Evolutionary conservation across 1,140 invertebrate genomes (phyloP).

Genomic region (Hormaphis cornu): DNA sequence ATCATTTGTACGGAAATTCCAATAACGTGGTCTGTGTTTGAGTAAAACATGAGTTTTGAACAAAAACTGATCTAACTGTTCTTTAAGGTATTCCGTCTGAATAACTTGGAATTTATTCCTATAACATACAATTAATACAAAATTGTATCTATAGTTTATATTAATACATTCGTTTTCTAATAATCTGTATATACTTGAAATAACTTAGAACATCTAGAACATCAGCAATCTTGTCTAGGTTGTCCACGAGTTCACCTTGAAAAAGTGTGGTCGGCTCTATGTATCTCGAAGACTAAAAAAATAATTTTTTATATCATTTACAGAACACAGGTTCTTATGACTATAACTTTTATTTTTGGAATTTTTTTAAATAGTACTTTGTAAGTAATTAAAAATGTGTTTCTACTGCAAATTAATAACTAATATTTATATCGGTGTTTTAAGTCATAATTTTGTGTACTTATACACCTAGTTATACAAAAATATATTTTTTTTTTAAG

Average conservation of each 20-base stretch:
- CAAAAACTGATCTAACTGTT: not conserved
- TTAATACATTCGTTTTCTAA: not conserved
- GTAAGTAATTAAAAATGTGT: too few relatives aligned
- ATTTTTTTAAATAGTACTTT: too few relatives aligned
- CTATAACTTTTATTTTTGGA: too few relatives aligned
- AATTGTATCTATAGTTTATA: not conserved
- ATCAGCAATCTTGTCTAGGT: slow-evolving; percentile 46
- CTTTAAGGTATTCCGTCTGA: not conserved
- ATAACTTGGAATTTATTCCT: not conserved
- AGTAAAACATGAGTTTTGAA: slow-evolving; percentile 31
- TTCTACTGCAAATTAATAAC: too few relatives aligned
- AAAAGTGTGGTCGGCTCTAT: slow-evolving; percentile 56
- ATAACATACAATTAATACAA: not conserved
- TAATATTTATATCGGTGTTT: too few relatives aligned
- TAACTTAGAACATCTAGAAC: slow-evolving; percentile 46
- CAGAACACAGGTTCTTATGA: too few relatives aligned
- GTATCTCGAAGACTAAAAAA: slow-evolving; percentile 37
- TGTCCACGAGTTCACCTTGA: slow-evolving; percentile 60
- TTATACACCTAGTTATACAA: slow-evolving; percentile 1
- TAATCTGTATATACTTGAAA: slow-evolving; percentile 44
- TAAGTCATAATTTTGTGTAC: too few relatives aligned
- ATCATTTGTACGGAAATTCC: slow-evolving; percentile 62
- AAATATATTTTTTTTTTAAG: too few relatives aligned
- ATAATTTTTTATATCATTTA: slow-evolving; percentile 27
- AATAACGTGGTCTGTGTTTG: slow-evolving; percentile 47